These are phyloP conservation scores for Lerema accius DNA, from an alignment of 1,140 invertebrate species.

Conservation along the genomic window DNA sequence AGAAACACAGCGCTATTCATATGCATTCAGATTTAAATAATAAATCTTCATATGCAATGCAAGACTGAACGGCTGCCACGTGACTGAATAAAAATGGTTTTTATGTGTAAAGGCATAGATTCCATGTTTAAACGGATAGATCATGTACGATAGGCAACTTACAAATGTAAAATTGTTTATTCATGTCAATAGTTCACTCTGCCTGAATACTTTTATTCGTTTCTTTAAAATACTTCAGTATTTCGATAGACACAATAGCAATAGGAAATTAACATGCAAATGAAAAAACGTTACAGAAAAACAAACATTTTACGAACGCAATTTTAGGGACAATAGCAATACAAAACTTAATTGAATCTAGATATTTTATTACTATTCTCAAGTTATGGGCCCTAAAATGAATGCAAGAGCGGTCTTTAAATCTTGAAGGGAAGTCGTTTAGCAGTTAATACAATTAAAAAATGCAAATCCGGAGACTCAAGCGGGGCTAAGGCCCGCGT, in stretches of 20 bases:
- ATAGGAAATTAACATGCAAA: not conserved
- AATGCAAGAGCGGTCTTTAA: slow-evolving; percentile 41
- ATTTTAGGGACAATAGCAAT: slow-evolving; percentile 19
- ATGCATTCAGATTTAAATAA: slow-evolving; percentile 50
- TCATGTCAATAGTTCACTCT: too few species aligned
- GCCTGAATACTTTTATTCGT: too few species aligned
- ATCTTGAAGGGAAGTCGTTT: slow-evolving; percentile 44
- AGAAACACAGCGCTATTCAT: slow-evolving; percentile 31
- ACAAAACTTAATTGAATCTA: slow-evolving; percentile 32
- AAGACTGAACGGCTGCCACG: not conserved
- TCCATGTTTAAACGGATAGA: too few species aligned
- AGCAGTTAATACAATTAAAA: slow-evolving; percentile 50
- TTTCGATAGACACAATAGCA: too few species aligned
- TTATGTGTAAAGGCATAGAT: too few species aligned
- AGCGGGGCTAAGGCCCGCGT: slow-evolving; percentile 28
- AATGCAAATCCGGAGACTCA: slow-evolving; percentile 38
- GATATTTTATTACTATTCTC: slow-evolving; percentile 31
- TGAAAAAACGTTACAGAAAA: not conserved
- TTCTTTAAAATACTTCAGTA: too few species aligned
- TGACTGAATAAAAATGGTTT: too few species aligned
- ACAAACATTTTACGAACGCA: slow-evolving; percentile 4
- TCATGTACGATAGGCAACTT: too few species aligned
- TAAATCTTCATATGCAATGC: slow-evolving; percentile 30
- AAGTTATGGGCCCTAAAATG: slow-evolving; percentile 47
- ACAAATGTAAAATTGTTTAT: too few species aligned